Conservation (phyloP, 2,888 invertebrate species). For the Cosmia trapezina region DNA sequence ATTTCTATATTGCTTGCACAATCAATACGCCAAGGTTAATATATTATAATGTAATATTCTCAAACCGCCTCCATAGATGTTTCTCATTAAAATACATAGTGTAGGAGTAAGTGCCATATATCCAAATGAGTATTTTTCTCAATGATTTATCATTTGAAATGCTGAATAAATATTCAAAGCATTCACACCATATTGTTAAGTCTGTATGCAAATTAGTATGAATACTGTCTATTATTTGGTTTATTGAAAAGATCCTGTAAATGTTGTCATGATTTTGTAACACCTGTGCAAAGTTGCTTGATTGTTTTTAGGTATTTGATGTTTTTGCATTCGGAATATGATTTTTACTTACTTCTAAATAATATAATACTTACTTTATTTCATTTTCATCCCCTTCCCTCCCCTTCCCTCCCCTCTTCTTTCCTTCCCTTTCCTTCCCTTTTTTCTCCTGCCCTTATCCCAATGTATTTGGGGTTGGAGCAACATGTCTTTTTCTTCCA, state of each 20-base stretch:
- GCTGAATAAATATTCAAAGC: slow-evolving; percentile 33
- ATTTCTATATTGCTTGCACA: not conserved
- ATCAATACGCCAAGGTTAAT: slow-evolving; percentile 31
- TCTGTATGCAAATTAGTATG: slow-evolving; percentile 27
- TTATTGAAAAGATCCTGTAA: slow-evolving; percentile 5
- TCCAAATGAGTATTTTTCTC: slow-evolving; percentile 53
- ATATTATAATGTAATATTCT: slow-evolving; percentile 20
- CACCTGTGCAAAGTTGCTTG: slow-evolving; percentile 22
- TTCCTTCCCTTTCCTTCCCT: no score
- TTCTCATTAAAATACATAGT: slow-evolving; percentile 51
- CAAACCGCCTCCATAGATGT: slow-evolving; percentile 33
- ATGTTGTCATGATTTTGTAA: not conserved
- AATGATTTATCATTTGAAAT: slow-evolving; percentile 46
- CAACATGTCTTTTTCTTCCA: no score
- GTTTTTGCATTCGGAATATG: not conserved
- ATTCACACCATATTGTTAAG: slow-evolving; percentile 29
- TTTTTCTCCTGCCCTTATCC: no score
- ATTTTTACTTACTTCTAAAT: no score
- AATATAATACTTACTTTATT: no score
- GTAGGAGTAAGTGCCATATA: slow-evolving; percentile 64
- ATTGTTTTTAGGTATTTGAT: not conserved
- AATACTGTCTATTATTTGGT: slow-evolving; percentile 14
- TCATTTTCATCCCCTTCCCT: no score
- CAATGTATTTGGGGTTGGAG: no score
- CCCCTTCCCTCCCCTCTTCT: no score